Conservation (phyloP, 2,797 vertebrate species). For the Fratercula arctica region DNA sequence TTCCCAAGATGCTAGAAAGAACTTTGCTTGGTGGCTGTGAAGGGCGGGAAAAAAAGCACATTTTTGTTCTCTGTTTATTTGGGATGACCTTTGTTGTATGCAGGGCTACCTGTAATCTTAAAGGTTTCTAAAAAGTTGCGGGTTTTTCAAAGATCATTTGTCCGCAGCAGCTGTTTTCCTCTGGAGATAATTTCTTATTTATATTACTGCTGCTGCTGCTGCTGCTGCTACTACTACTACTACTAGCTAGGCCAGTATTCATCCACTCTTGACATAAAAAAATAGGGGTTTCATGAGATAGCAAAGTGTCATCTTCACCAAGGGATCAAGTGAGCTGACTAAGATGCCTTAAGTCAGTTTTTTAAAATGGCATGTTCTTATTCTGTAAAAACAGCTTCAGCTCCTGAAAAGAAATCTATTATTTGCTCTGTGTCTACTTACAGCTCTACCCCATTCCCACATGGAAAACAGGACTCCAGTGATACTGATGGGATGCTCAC, state of each 20-base stretch:
- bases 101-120: not conserved
- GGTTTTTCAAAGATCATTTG: not conserved
- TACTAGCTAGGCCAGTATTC: not conserved
- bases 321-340: not conserved
- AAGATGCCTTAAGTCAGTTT: not conserved
- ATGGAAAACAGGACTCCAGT: not conserved
- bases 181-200: not conserved
- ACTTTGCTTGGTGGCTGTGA: constrained; percentile 91
- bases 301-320: not conserved
- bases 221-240: no score
- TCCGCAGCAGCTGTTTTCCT: not conserved
- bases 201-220: not conserved
- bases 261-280: not conserved
- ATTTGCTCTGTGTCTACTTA: not conserved
- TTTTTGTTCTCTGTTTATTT: constrained; percentile 4
- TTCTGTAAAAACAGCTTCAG: not conserved
- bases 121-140: not conserved
- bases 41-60: constrained; percentile 2
- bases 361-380: not conserved
- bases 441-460: not conserved
- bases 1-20: constrained; percentile 93
- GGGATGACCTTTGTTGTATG: not conserved
- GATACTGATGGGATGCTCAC: not conserved
- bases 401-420: not conserved
- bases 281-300: not conserved